Conservation (phyloP, 2,888 invertebrate genomes). For the Pedicia rivosa region DNA sequence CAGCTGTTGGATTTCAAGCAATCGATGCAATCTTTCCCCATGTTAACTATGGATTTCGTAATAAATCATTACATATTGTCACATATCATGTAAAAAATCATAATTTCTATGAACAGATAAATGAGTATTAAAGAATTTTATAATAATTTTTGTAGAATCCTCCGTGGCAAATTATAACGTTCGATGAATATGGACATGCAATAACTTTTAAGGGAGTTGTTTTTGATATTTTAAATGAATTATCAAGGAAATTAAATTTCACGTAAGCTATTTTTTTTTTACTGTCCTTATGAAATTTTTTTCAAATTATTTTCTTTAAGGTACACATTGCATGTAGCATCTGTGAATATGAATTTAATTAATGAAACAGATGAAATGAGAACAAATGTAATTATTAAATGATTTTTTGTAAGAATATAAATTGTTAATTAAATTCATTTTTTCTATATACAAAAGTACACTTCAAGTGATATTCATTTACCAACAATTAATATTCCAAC, state of each 20-base stretch:
- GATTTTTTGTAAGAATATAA: too few species aligned
- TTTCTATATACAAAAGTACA: too few species aligned
- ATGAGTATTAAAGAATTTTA: slow-evolving; percentile 1
- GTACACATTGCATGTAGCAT: slow-evolving; percentile 17
- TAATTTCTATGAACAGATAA: slow-evolving; percentile 2
- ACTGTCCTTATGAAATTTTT: neutral
- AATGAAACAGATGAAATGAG: slow-evolving; percentile 1
- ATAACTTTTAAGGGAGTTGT: slow-evolving; percentile 37
- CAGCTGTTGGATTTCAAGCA: slow-evolving; percentile 47
- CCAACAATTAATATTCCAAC: slow-evolving; percentile 7
- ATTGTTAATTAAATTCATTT: too few species aligned
- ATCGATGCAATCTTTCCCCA: slow-evolving; percentile 65
- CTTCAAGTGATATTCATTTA: too few species aligned
- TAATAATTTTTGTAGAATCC: slow-evolving; percentile 64
- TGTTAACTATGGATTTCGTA: slow-evolving; percentile 59
- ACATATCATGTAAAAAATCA: slow-evolving; percentile 53
- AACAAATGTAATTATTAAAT: neutral
- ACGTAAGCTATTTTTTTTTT: slow-evolving; percentile 35
- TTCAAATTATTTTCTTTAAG: slow-evolving; percentile 6
- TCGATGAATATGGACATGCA: slow-evolving; percentile 27
- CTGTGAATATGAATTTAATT: neutral
- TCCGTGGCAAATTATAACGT: slow-evolving; percentile 65
- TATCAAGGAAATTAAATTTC: slow-evolving; percentile 65
- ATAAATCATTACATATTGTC: slow-evolving; percentile 51
- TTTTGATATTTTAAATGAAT: slow-evolving; percentile 62